Percentiles rank a stretch among this genome's conserved stretches.
Conservation (phyloP, 1,140 invertebrate species). For the Sycobia sp. region DNA sequence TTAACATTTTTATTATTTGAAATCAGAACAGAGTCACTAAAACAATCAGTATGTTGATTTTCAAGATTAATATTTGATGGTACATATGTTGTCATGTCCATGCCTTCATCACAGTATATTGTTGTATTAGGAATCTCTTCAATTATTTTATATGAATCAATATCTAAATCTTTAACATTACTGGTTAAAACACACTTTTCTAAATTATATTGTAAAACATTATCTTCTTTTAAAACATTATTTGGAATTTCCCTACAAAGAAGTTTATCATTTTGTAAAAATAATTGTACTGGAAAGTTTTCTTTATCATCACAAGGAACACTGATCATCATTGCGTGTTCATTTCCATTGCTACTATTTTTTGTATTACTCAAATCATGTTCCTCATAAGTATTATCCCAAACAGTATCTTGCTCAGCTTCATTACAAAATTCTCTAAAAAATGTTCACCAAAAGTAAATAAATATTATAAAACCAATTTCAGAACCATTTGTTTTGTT, state of each 20-base stretch:
- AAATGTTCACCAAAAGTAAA: not conserved
- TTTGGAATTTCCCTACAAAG: conserved; percentile 11
- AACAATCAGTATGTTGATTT: not conserved
- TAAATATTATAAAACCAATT: no score
- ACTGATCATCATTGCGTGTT: conserved; percentile 24
- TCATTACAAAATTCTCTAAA: conserved; percentile 35
- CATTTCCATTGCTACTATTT: conserved; percentile 16
- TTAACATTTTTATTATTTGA: no score
- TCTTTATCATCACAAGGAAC: conserved; percentile 32
- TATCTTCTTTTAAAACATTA: not conserved
- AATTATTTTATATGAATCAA: not conserved
- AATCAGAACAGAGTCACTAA: conserved; percentile 4
- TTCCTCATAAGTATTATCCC: conserved; percentile 36
- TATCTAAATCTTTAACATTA: not conserved
- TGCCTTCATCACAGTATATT: conserved; percentile 26
- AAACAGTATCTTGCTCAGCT: conserved; percentile 31
- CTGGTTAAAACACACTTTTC: conserved; percentile 6
- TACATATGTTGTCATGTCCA: conserved; percentile 21
- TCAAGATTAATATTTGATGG: conserved; percentile 3
- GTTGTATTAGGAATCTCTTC: conserved; percentile 3
- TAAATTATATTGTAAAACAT: conserved; percentile 1
- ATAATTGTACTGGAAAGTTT: conserved; percentile 33
- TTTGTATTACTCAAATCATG: conserved; percentile 32
- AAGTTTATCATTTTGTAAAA: conserved; percentile 24
- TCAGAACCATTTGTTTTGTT: no score